Evolutionary conservation across 2,888 invertebrate species (phyloP).

Genomic region (Lochmaea crataegi): DNA sequence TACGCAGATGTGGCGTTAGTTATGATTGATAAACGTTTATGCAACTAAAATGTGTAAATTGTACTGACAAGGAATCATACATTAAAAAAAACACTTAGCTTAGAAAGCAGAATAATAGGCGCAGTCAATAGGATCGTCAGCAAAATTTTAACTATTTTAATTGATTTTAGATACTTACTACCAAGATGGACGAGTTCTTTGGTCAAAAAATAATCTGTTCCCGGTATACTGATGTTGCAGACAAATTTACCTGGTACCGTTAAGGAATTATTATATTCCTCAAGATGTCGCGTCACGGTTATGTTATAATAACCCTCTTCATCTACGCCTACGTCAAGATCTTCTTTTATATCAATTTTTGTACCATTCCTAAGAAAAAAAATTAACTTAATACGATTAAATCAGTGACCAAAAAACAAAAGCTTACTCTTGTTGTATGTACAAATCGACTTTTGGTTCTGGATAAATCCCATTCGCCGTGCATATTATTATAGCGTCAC

Average conservation of each 20-base stretch:
- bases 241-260: constrained; percentile 70
- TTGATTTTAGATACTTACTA: constrained; percentile 30
- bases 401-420: constrained; percentile 39
- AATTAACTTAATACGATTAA: neutral
- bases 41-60: neutral
- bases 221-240: constrained; percentile 73
- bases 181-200: constrained; percentile 35
- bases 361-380: constrained; percentile 54
- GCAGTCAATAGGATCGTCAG: neutral
- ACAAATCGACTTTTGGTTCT: constrained; percentile 66
- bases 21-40: neutral
- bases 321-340: constrained; percentile 46
- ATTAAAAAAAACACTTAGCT: neutral
- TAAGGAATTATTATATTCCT: constrained; percentile 66
- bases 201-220: constrained; percentile 69
- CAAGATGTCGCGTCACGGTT: constrained; percentile 65
- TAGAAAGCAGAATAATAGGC: neutral
- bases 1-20: neutral
- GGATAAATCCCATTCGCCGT: constrained; percentile 70
- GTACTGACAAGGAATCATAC: neutral
- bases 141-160: neutral
- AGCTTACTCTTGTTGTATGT: constrained; percentile 58
- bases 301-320: constrained; percentile 68
- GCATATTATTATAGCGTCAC: constrained; percentile 69
- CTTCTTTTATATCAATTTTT: constrained; percentile 46